These are phyloP conservation scores for Gallinago solitaria DNA, from an alignment of 2,797 vertebrate species.

Conservation along the genomic window DNA sequence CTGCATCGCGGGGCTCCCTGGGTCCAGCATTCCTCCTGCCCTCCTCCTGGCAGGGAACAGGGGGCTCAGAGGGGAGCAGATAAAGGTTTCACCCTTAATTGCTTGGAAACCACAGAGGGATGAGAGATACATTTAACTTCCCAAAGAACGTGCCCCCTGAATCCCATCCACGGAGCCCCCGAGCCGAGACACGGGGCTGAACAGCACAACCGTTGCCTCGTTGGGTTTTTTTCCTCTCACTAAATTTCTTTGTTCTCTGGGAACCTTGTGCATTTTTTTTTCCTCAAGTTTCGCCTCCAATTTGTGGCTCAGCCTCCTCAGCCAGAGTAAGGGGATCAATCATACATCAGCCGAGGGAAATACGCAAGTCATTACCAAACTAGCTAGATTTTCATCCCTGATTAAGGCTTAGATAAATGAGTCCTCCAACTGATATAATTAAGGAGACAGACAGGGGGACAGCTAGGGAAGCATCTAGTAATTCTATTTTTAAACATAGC, in stretches of 20 bases:
- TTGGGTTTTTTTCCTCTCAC: neutral
- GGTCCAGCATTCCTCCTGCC: neutral
- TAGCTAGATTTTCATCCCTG: slow-evolving; percentile 58
- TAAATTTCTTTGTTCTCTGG: neutral
- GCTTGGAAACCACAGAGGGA: neutral
- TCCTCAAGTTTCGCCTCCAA: neutral
- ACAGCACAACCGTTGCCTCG: accelerated
- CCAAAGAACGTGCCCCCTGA: neutral
- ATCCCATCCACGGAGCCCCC: accelerated
- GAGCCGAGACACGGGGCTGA: accelerated
- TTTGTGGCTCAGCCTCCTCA: neutral
- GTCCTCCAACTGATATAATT: slow-evolving; percentile 65
- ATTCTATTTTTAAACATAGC: slow-evolving; percentile 66
- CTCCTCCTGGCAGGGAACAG: neutral
- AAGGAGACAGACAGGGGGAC: slow-evolving; percentile 59
- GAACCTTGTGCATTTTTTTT: neutral
- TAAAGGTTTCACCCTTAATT: neutral
- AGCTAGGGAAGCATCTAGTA: slow-evolving; percentile 52
- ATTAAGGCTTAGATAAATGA: slow-evolving; percentile 72
- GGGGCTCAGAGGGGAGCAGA: neutral
- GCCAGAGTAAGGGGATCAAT: slow-evolving; percentile 9
- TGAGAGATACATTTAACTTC: neutral
- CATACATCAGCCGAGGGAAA: slow-evolving; percentile 51
- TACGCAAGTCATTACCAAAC: slow-evolving; percentile 55
- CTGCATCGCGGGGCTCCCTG: neutral